phyloP scores from a whole-genome alignment of 2,797 vertebrate genomes.

The Podarcis siculus region DNA sequence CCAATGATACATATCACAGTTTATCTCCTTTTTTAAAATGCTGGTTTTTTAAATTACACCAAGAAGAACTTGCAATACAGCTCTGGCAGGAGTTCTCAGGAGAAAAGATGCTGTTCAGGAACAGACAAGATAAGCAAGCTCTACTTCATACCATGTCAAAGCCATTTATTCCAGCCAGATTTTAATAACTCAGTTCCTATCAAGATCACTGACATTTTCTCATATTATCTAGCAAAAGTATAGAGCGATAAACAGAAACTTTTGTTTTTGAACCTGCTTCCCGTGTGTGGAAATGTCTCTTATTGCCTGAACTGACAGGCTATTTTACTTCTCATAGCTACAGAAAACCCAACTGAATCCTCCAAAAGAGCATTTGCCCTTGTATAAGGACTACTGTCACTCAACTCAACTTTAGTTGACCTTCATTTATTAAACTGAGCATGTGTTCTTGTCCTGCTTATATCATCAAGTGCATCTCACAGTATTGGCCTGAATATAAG shows the following conservation, averaged over 20 bases:
- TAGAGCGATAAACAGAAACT: background rate
- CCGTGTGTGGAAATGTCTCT: background rate
- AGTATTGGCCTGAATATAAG: background rate
- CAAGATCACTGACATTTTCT: background rate
- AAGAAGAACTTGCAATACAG: background rate
- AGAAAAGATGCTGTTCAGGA: background rate
- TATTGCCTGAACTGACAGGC: background rate
- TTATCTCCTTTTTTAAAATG: background rate
- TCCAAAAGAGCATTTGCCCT: background rate
- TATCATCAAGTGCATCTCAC: background rate
- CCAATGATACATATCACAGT: background rate
- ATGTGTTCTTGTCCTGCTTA: conserved; percentile 4
- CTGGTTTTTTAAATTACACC: too few relatives aligned
- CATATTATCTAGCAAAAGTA: background rate
- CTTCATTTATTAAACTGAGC: background rate
- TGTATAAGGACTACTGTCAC: background rate
- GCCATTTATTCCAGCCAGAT: background rate
- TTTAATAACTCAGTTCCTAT: background rate
- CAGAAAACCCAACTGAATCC: background rate
- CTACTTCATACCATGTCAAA: background rate
- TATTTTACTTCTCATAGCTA: background rate
- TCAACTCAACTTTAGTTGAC: background rate
- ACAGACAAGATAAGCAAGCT: background rate
- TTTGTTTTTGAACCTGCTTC: background rate
- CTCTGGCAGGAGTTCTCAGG: background rate